Evolutionary conservation across 1,140 invertebrate species (phyloP).

Genomic region (Thalassaphorura encarpata): DNA sequence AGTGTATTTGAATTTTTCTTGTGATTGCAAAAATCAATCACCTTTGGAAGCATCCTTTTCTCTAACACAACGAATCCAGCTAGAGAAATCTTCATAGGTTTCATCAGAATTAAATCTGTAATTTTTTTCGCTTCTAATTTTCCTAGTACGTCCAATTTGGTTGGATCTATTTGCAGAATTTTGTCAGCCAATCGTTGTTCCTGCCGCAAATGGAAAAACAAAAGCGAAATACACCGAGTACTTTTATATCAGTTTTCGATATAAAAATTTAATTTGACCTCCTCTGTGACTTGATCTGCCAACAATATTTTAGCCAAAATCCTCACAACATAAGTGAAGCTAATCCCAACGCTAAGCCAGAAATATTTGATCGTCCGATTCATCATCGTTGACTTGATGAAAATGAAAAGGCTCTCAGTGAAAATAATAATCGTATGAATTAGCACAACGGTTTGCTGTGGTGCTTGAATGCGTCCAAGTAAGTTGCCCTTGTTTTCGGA

Average conservation of each 20-base stretch:
- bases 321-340: background rate
- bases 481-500: background rate
- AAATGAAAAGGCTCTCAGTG: background rate
- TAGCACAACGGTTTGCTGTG: background rate
- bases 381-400: background rate
- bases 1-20: no score
- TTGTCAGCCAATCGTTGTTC: no score
- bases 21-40: no score
- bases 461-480: background rate
- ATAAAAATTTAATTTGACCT: no score
- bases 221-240: no score
- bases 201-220: no score
- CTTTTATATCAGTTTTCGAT: no score
- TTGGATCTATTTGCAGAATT: no score
- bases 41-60: background rate
- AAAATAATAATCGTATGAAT: background rate
- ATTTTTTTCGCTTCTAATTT: background rate
- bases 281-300: background rate
- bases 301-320: background rate
- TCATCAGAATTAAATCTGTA: background rate
- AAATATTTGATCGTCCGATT: background rate
- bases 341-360: background rate
- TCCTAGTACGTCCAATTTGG: background rate
- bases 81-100: background rate
- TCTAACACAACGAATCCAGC: background rate